A percentile compares a stretch with the other conserved stretches of the same genome.
Evolutionary conservation across 2,113 vertebrate genomes (phyloP).

Genomic region (Dicentrarchus labrax): DNA sequence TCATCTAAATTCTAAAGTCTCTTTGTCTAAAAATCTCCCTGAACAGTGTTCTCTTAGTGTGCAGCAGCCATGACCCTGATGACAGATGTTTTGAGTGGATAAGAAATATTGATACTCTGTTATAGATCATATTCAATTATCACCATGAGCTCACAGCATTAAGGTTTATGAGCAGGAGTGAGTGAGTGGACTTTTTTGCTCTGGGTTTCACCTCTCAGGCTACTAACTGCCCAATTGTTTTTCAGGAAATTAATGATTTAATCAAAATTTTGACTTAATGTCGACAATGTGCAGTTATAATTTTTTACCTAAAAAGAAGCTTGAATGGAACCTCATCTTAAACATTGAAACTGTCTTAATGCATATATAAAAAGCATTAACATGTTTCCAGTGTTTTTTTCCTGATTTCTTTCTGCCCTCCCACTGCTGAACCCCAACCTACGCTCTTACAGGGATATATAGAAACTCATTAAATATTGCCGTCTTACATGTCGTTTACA

Average conservation of each 20-base stretch:
- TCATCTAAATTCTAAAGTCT: neutral
- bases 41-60: neutral
- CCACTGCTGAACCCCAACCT: neutral
- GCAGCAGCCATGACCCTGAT: neutral
- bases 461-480: constrained; percentile 24
- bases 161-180: neutral
- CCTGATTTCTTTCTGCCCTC: neutral
- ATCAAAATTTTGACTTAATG: neutral
- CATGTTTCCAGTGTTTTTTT: neutral
- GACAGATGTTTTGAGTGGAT: neutral
- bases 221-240: neutral
- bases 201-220: neutral
- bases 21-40: neutral
- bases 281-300: neutral
- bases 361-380: neutral
- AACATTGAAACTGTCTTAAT: too few relatives aligned
- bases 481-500: constrained; percentile 13
- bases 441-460: neutral
- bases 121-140: neutral
- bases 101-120: neutral
- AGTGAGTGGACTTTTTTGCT: neutral
- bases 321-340: neutral
- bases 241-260: neutral
- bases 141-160: neutral
- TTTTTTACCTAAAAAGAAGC: neutral